These are phyloP conservation scores for Paramuricea clavata DNA, from an alignment of 92 coral and sea anemone species.

Conservation along the genomic window DNA sequence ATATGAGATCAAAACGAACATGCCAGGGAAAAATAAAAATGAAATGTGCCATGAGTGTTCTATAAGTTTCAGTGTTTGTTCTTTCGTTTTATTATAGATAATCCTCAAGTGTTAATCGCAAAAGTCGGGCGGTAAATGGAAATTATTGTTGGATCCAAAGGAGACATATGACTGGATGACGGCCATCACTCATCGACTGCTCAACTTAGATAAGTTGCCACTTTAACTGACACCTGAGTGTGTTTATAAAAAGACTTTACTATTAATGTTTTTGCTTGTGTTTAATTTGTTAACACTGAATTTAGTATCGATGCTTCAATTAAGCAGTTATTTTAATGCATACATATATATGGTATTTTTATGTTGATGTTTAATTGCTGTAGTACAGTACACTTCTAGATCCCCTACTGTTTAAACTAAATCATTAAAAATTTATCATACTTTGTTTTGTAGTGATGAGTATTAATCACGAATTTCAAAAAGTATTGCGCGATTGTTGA, in stretches of 20 bases:
- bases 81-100: neutral
- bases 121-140: neutral
- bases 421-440: too few species aligned
- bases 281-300: neutral
- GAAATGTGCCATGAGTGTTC: neutral
- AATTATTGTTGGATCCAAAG: neutral
- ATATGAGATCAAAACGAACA: neutral
- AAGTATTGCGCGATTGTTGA: too few species aligned
- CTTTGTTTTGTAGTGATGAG: too few species aligned
- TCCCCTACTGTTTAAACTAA: neutral
- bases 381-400: too few species aligned
- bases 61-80: neutral
- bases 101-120: neutral
- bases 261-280: slow-evolving; percentile 4
- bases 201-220: neutral
- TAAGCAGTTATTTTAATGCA: slow-evolving; percentile 42
- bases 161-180: neutral
- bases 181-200: slow-evolving; percentile 15
- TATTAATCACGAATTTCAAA: too few species aligned
- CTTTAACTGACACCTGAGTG: slow-evolving; percentile 1
- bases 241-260: slow-evolving; percentile 2
- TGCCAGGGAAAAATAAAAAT: neutral
- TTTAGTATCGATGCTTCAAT: slow-evolving; percentile 24
- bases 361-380: neutral
- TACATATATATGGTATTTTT: neutral